Evolutionary conservation across 2,888 invertebrate species (phyloP).

Genomic region (Drosophila meridiana): DNA sequence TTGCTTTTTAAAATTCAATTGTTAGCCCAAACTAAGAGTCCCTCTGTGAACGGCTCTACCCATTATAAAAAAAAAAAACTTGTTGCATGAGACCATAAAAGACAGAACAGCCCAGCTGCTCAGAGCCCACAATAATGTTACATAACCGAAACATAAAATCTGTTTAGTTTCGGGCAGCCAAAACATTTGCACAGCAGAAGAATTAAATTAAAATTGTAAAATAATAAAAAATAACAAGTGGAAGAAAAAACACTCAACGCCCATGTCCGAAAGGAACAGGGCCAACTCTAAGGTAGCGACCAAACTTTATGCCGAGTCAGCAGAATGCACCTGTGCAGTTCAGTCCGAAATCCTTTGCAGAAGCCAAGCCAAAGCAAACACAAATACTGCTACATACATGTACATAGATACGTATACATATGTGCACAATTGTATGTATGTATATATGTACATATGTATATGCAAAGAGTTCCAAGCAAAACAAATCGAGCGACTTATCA

Average conservation of each 20-base stretch:
- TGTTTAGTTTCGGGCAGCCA: conserved; percentile 66
- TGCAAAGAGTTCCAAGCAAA: conserved; percentile 55
- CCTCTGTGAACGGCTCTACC: conserved; percentile 8
- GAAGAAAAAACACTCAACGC: conserved; percentile 45
- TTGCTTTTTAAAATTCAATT: conserved; percentile 22
- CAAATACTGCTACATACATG: conserved; percentile 36
- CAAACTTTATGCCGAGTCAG: conserved; percentile 67
- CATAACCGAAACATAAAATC: conserved; percentile 63
- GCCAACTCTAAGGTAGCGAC: conserved; percentile 32
- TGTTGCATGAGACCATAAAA: conserved; percentile 65
- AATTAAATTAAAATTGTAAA: conserved; percentile 67
- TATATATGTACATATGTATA: conserved; percentile 20
- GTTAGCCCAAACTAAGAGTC: conserved; percentile 46
- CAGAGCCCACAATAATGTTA: conserved; percentile 55
- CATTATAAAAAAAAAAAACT: conserved; percentile 45
- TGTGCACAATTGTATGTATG: conserved; percentile 8
- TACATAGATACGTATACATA: conserved; percentile 9
- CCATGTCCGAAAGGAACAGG: conserved; percentile 44
- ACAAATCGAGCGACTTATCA: conserved; percentile 79
- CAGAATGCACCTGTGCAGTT: conserved; percentile 77
- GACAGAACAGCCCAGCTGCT: conserved; percentile 14
- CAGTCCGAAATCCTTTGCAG: conserved; percentile 72
- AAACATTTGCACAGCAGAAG: conserved; percentile 66
- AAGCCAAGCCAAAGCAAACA: conserved; percentile 68
- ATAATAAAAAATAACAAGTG: conserved; percentile 18